phyloP scores from a whole-genome alignment of 2,797 vertebrate species.

The Somateria mollissima region DNA sequence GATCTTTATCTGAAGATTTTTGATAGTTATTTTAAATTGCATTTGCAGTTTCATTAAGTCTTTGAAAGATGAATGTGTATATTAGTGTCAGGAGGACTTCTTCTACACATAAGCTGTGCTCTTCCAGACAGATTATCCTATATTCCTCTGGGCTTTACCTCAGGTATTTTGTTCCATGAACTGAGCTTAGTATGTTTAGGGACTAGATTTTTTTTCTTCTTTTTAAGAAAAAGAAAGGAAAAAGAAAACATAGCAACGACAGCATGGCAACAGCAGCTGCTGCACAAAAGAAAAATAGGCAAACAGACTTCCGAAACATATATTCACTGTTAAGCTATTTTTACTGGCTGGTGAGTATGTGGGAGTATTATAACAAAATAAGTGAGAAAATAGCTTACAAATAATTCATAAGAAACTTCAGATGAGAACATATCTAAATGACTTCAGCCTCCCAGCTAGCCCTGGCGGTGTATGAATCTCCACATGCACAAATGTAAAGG shows the following conservation, averaged over 20 bases:
- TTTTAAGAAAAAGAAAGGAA: conserved; percentile 49
- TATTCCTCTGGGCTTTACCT: background rate
- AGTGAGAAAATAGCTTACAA: conserved; percentile 56
- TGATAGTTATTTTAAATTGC: background rate
- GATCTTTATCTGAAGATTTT: background rate
- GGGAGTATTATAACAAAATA: conserved; percentile 40
- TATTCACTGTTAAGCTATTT: conserved; percentile 49
- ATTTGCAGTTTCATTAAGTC: conserved; percentile 9
- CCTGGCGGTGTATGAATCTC: background rate
- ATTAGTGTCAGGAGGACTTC: background rate
- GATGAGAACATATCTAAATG: conserved; percentile 25
- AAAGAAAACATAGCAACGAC: conserved; percentile 70
- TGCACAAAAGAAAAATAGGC: conserved; percentile 58
- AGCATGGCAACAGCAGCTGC: conserved; percentile 74
- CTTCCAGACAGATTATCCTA: background rate
- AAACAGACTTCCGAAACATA: conserved; percentile 55
- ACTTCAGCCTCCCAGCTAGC: conserved; percentile 26
- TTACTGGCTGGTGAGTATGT: conserved; percentile 42
- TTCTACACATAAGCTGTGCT: background rate
- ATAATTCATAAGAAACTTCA: conserved; percentile 63
- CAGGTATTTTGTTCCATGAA: conserved; percentile 22
- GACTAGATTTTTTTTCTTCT: background rate
- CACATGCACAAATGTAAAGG: conserved; percentile 11
- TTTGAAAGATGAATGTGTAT: background rate
- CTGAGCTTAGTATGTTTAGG: conserved; percentile 2